A percentile compares a stretch with the other conserved stretches of the same genome.
Evolutionary conservation across 2,888 invertebrate genomes (phyloP).

Genomic region (Nomada hirtipes): DNA sequence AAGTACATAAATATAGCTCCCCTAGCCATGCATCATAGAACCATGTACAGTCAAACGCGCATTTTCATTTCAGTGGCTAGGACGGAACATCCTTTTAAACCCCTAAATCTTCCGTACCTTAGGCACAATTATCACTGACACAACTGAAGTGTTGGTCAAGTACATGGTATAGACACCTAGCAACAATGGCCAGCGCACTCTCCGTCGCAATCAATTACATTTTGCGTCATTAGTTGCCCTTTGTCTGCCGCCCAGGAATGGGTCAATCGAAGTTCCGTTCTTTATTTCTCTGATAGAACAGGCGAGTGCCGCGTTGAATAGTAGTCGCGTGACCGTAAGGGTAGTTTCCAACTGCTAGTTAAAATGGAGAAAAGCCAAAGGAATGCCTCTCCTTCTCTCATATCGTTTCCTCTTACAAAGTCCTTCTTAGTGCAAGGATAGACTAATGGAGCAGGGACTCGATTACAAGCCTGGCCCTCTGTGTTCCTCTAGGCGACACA

Average conservation of each 20-base stretch:
- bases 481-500: slow-evolving; percentile 79
- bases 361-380: slow-evolving; percentile 61
- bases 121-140: too few relatives aligned
- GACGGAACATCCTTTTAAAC: too few relatives aligned
- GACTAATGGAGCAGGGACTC: slow-evolving; percentile 81
- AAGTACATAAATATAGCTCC: too few relatives aligned
- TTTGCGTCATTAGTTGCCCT: slow-evolving; percentile 58
- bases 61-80: too few relatives aligned
- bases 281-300: slow-evolving; percentile 49
- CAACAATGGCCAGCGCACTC: slow-evolving; percentile 38
- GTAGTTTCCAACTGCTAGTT: slow-evolving; percentile 57
- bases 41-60: too few relatives aligned
- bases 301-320: slow-evolving; percentile 24
- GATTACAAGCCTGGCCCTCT: slow-evolving; percentile 75
- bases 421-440: slow-evolving; percentile 68
- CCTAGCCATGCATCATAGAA: too few relatives aligned
- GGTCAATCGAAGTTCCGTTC: slow-evolving; percentile 45
- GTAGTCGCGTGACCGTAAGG: slow-evolving; percentile 60
- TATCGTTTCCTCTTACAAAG: slow-evolving; percentile 8
- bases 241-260: slow-evolving; percentile 50
- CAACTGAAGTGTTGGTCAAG: background rate
- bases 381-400: slow-evolving; percentile 18
- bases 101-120: too few relatives aligned
- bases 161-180: background rate
- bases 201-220: slow-evolving; percentile 58